phyloP scores from a whole-genome alignment of 2,797 vertebrate species.

The Rhadinocentrus ornatus region DNA sequence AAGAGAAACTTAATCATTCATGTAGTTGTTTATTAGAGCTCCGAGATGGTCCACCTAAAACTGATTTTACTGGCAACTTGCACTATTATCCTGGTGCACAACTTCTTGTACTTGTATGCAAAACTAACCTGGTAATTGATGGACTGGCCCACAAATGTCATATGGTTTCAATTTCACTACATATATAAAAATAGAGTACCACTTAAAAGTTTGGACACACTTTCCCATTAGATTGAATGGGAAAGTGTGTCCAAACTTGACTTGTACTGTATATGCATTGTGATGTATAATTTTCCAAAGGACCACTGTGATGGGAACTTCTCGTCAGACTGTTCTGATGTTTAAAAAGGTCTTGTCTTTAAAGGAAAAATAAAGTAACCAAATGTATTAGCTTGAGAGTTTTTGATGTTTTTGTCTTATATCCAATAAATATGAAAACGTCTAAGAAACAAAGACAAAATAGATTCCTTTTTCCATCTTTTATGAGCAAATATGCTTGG shows the following conservation, averaged over 20 bases:
- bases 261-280: neutral
- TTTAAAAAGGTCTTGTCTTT: neutral
- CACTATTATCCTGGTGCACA: neutral
- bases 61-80: slow-evolving; percentile 6
- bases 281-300: slow-evolving; percentile 3
- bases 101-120: neutral
- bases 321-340: neutral
- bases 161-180: slow-evolving; percentile 3
- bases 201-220: no score
- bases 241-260: no score
- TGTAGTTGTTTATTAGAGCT: neutral
- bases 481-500: neutral
- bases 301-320: neutral
- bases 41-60: neutral
- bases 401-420: slow-evolving; percentile 45
- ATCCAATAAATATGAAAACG: slow-evolving; percentile 27
- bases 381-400: neutral
- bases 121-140: slow-evolving; percentile 3
- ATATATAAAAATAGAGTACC: no score
- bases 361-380: neutral
- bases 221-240: no score
- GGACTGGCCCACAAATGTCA: slow-evolving; percentile 6
- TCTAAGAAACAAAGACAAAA: neutral
- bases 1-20: neutral
- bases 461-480: neutral